Conservation (phyloP, 2,888 invertebrate species). For the Tridacna crocea region DNA sequence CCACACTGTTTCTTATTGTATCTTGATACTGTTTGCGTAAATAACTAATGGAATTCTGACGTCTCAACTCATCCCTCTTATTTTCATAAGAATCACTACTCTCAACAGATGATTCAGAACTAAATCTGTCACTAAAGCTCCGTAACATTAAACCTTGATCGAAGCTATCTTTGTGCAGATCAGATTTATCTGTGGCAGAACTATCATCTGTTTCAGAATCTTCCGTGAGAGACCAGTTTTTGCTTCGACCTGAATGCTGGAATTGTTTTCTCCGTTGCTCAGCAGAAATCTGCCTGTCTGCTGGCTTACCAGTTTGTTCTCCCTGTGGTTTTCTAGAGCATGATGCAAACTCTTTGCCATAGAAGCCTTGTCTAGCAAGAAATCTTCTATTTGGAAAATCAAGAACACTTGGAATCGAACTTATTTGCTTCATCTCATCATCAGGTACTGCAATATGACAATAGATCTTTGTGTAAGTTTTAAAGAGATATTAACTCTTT, state of each 20-base stretch:
- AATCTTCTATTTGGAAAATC: conserved; percentile 60
- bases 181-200: conserved; percentile 1
- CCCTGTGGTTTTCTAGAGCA: neutral
- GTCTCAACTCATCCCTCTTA: conserved; percentile 21
- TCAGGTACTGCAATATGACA: conserved; percentile 32
- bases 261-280: conserved; percentile 50
- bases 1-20: conserved; percentile 54
- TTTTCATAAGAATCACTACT: conserved; percentile 49
- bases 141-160: conserved; percentile 46
- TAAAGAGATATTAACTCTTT: no score
- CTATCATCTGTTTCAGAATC: conserved; percentile 30
- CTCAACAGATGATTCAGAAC: conserved; percentile 57
- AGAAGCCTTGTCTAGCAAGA: conserved; percentile 66
- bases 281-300: conserved; percentile 31
- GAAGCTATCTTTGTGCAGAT: conserved; percentile 32
- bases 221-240: conserved; percentile 60
- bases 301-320: neutral
- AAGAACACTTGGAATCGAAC: conserved; percentile 51
- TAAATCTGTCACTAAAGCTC: conserved; percentile 58
- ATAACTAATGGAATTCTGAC: conserved; percentile 52
- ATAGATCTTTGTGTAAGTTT: no score
- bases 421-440: conserved; percentile 47
- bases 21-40: conserved; percentile 55
- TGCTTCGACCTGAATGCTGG: conserved; percentile 38
- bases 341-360: conserved; percentile 43